Percentiles rank a stretch among this genome's conserved stretches.
These are phyloP conservation scores for Caradrina kadenii DNA, from an alignment of 2,888 invertebrate genomes.

Conservation along the genomic window DNA sequence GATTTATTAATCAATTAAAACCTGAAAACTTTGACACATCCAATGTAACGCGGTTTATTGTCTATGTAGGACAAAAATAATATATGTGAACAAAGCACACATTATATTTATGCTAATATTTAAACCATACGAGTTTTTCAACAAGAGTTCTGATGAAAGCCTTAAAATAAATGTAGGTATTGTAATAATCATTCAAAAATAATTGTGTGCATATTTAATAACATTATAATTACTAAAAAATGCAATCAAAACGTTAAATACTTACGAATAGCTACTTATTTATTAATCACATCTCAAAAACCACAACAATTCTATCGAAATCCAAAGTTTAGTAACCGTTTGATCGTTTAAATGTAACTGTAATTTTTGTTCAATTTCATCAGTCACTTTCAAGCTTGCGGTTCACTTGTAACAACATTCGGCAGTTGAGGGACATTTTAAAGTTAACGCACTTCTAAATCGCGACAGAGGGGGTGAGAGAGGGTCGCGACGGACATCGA, in stretches of 20 bases:
- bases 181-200: not conserved
- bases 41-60: not conserved
- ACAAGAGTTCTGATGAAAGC: not conserved
- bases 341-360: slow-evolving; percentile 57
- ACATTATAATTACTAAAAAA: slow-evolving; percentile 10
- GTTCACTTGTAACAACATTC: slow-evolving; percentile 70
- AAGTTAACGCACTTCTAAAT: slow-evolving; percentile 78
- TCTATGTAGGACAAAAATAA: not conserved
- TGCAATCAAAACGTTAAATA: slow-evolving; percentile 41
- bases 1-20: not conserved
- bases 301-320: slow-evolving; percentile 79
- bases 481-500: slow-evolving; percentile 58
- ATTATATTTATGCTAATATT: not conserved
- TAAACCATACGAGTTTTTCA: not conserved
- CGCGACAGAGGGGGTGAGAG: slow-evolving; percentile 59
- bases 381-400: slow-evolving; percentile 76
- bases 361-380: slow-evolving; percentile 73
- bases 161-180: not conserved
- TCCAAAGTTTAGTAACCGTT: slow-evolving; percentile 75
- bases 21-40: not conserved
- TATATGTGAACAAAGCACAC: not conserved
- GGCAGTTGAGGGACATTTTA: slow-evolving; percentile 78
- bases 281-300: slow-evolving; percentile 85
- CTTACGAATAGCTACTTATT: slow-evolving; percentile 74
- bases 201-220: not conserved